Percentiles rank a stretch among this genome's conserved stretches.
These are phyloP conservation scores for Hyla sarda DNA, from an alignment of 2,113 vertebrate genomes.

Conservation along the genomic window DNA sequence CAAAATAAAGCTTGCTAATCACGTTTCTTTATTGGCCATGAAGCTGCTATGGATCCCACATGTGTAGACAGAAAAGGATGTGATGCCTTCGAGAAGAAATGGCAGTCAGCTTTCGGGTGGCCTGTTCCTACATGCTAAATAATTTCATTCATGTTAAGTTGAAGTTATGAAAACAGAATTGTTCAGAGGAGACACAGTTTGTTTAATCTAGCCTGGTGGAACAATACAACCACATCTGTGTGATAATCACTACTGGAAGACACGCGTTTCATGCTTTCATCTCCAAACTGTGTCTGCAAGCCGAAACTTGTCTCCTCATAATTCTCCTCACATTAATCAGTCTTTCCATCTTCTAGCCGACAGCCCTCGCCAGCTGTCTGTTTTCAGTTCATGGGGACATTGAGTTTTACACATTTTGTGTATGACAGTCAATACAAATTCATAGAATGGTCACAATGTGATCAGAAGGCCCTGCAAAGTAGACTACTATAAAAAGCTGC, in stretches of 20 bases:
- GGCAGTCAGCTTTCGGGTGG: neutral
- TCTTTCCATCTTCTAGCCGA: constrained; percentile 8
- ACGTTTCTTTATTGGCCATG: neutral
- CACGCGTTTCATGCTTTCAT: constrained; percentile 24
- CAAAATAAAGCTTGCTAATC: neutral
- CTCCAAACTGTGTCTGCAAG: constrained; percentile 8
- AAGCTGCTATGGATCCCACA: neutral
- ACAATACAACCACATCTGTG: constrained; percentile 61
- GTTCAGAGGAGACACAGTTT: constrained; percentile 62
- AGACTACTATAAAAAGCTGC: neutral
- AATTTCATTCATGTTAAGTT: constrained; percentile 52
- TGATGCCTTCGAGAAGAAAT: neutral
- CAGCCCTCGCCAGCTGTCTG: neutral
- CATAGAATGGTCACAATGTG: neutral
- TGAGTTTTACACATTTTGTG: neutral
- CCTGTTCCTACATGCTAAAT: constrained; percentile 62
- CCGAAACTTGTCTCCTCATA: constrained; percentile 19
- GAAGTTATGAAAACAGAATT: constrained; percentile 63
- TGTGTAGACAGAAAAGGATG: neutral
- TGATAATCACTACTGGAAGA: constrained; percentile 47
- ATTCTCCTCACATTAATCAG: constrained; percentile 23
- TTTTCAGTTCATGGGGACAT: neutral
- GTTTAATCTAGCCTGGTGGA: constrained; percentile 68
- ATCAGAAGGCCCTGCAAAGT: neutral
- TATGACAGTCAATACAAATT: neutral